Base-by-base conservation (phyloP, 2,888 invertebrate species). In the Euphydryas editha region DNA sequence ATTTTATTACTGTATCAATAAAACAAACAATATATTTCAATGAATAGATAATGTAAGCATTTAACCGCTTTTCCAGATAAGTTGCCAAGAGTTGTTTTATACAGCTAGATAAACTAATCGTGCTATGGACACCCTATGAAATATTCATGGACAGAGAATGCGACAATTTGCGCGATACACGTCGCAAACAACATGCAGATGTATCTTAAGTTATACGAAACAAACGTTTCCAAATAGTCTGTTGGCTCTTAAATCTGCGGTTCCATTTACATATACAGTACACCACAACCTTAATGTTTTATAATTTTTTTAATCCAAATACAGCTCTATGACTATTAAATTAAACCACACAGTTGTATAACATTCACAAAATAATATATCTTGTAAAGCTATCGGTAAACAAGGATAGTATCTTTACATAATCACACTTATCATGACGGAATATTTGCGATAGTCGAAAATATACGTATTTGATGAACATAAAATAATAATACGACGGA, bases 91-190 rank as follows among this genome's bases (percentile, higher is more conserved):
- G 79, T 78, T 83, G 75, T 76, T 76, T 75, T 76, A 77, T 73
- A 6, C 30, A 17, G 59, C 30, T 82, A 82, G 86, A 88, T 88
- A 84, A 84, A 86, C 86, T 82, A 84, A 88, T 88, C 83, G 76
- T 75, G 75, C 75, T 74, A 76, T 76, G 77, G 76, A 76, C 73
- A 73, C 73, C 84, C 85, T 85, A 88, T 89, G 85, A 79, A 85
- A 87, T 88, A 90, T 90, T 87, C 90, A 90, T 89, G 78, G 74
- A 72, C 69, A 75, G 79, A 80, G 85, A 83, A 84, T 82, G 84
- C 82, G 84, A 83, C 87, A 87, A 88, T 88, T 87, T 85, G 67
- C 62, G 59, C 62, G 66, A 70, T 68, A 70, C 61, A 68, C 54
- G 61, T 65, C 66, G 54, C 70, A 65, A 70, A 73, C 68, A 73